These are phyloP conservation scores for Melikaiella ostensackeni DNA, from an alignment of 2,888 invertebrate species.

Conservation along the genomic window DNA sequence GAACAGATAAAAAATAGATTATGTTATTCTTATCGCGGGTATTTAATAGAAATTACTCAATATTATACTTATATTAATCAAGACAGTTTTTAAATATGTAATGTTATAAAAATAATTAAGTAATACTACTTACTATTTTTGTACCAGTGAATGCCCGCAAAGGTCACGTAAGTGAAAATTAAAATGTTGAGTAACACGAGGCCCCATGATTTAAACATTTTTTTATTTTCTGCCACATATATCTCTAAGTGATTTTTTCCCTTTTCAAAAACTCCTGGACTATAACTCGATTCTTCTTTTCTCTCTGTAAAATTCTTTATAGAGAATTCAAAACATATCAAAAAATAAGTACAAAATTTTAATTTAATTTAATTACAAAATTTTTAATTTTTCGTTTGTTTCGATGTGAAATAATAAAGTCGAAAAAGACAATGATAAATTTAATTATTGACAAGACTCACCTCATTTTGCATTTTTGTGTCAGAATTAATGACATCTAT, in stretches of 20 bases:
- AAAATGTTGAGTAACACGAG: slow-evolving; percentile 57
- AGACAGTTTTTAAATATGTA: no score
- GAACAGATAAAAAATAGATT: slow-evolving; percentile 7
- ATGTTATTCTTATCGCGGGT: not conserved
- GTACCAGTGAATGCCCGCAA: slow-evolving; percentile 68
- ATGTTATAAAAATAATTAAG: no score
- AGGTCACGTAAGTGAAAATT: slow-evolving; percentile 64
- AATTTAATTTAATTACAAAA: no score
- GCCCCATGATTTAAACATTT: slow-evolving; percentile 6
- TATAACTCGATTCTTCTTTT: not conserved
- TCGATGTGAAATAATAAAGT: not conserved
- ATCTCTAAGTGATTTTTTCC: not conserved
- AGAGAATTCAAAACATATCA: not conserved
- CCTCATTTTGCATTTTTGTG: not conserved
- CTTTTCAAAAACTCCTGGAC: slow-evolving; percentile 10
- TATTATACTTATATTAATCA: no score
- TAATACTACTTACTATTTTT: slow-evolving; percentile 57
- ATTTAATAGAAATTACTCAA: not conserved
- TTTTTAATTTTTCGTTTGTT: not conserved
- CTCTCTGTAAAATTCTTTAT: not conserved
- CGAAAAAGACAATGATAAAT: not conserved
- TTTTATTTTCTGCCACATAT: not conserved
- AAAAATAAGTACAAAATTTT: not conserved
- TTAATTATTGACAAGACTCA: not conserved
- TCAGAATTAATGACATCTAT: slow-evolving; percentile 40